phyloP scores from a whole-genome alignment of 2,797 vertebrate species.

The Etheostoma nigrum region DNA sequence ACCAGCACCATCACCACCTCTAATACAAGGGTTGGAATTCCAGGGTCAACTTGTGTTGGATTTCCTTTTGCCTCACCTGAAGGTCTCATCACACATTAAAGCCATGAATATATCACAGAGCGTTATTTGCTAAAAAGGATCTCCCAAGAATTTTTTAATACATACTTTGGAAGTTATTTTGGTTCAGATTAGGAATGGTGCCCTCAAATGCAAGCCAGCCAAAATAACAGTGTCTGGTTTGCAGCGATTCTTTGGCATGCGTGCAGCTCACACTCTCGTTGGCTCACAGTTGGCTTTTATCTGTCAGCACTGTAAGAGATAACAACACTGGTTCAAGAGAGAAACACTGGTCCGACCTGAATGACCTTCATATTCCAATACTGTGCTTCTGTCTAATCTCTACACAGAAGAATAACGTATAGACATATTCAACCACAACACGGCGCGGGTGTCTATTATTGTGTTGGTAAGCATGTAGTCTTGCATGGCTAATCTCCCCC shows the following conservation, averaged over 20 bases:
- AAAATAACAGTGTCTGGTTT: conserved; percentile 48
- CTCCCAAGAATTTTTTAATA: conserved; percentile 43
- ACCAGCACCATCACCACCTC: conserved; percentile 14
- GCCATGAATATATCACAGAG: conserved; percentile 23
- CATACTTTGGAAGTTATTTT: conserved; percentile 49
- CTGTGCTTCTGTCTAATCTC: conserved; percentile 35
- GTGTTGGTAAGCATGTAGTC: conserved; percentile 1
- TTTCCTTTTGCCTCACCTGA: conserved; percentile 47
- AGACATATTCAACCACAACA: conserved; percentile 39
- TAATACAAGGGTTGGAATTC: conserved; percentile 9
- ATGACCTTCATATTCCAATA: conserved; percentile 70
- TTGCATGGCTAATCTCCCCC: no score
- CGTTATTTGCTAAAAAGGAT: conserved; percentile 35
- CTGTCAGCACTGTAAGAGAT: conserved; percentile 62
- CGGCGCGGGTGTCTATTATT: conserved; percentile 4
- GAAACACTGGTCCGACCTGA: conserved; percentile 63
- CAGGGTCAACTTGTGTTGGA: conserved; percentile 29
- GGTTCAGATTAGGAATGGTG: conserved; percentile 44
- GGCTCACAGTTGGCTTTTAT: conserved; percentile 61
- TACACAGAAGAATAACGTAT: conserved; percentile 39
- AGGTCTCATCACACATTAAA: conserved; percentile 35
- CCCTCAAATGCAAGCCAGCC: conserved; percentile 46
- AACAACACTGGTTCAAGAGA: conserved; percentile 66
- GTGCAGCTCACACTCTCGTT: conserved; percentile 39
- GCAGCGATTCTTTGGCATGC: conserved; percentile 38